Evolutionary conservation across 1,140 invertebrate species (phyloP), one percentile per base, ranked within the genome.

Genomic region (Drosophila asahinai): DNA sequence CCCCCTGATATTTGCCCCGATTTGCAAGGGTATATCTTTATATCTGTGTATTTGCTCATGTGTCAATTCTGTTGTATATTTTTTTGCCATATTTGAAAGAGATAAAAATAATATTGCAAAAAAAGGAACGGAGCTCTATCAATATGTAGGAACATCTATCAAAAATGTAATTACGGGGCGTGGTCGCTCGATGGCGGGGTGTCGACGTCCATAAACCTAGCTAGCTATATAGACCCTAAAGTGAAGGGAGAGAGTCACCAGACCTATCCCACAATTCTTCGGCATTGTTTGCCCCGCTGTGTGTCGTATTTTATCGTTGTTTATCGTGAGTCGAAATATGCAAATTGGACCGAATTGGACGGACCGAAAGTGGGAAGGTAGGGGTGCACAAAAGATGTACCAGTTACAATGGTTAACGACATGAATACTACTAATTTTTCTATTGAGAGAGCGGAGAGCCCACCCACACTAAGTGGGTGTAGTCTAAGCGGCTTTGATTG

Each of bases 401-500:
- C 84, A 87, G 84, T 87, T 87, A 90, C 84, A 89, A 87, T 87
- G 68, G 81, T 87, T 87, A 89, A 87, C 84, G 84, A 89, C 84
- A 89, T 87, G 84, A 90, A 89, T 79, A 72, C 70, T 77, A 73
- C 73, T 89, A 89, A 89, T 89, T 89, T 90, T 67, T 67, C 63
- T 84, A 89, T 89, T 84, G 73, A 60, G 54, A 74, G 51, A 55
- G 17, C 65, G 51, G 30, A 19, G 30, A 4, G 4, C 33, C 76
- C 22, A n/a, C 51, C 75, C 47, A 33, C 30, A 40, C 45, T 45
- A 74, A 58, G 40, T 66, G 27, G 27, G 27, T 30, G 27, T 42
- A 51, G 45, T 43, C 51, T 42, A 45, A 58, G 47, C 36, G 61
- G 33, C 40, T 57, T 59, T 70, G 51, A 30, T 59, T 72, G 38